Percentiles rank a stretch among this genome's conserved stretches.
These are phyloP conservation scores for Minunthozetes semirufus DNA, from an alignment of 2,888 invertebrate species.

Conservation along the genomic window DNA sequence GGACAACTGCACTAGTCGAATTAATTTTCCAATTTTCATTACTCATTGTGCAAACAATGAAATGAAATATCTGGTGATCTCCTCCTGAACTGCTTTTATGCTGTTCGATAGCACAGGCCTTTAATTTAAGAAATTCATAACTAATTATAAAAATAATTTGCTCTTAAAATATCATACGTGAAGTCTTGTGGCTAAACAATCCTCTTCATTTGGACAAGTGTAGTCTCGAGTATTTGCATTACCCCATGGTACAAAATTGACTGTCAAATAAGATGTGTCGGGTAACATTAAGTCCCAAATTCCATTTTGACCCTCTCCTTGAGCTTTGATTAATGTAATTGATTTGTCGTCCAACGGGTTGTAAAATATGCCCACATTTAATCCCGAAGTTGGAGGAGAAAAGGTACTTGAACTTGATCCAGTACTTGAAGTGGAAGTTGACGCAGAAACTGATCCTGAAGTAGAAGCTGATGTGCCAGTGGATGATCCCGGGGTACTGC, in stretches of 20 bases:
- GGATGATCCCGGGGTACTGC: too few relatives aligned
- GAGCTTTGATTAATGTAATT: neutral
- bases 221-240: too few relatives aligned
- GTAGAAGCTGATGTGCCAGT: too few relatives aligned
- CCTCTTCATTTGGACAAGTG: too few relatives aligned
- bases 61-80: neutral
- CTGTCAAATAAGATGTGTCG: neutral
- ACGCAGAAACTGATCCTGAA: too few relatives aligned
- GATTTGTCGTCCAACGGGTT: neutral
- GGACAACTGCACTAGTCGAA: too few relatives aligned
- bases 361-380: neutral
- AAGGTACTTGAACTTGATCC: too few relatives aligned
- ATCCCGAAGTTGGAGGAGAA: too few relatives aligned
- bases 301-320: neutral
- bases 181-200: neutral
- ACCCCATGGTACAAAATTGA: neutral
- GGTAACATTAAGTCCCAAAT: neutral
- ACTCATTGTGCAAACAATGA: neutral
- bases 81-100: neutral
- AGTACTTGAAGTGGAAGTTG: too few relatives aligned
- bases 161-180: neutral
- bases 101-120: slow-evolving; percentile 6
- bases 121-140: neutral
- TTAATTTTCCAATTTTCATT: neutral
- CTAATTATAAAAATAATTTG: too few relatives aligned